phyloP scores from a whole-genome alignment of 2,888 invertebrate species.

The Prosopocoilus inquinatus region DNA sequence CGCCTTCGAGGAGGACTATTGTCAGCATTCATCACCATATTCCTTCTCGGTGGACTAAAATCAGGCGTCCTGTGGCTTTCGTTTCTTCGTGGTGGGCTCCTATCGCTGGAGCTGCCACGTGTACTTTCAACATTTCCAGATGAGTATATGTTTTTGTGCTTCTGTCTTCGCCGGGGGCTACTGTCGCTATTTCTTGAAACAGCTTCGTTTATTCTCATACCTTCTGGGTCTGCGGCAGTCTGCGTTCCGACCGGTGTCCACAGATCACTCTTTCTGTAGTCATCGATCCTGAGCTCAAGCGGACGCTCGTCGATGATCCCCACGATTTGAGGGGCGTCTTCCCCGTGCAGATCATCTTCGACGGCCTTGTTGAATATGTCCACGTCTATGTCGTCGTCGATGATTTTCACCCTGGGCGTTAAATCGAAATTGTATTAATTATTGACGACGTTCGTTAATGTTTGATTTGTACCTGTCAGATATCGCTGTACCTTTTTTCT shows the following conservation, averaged over 20 bases:
- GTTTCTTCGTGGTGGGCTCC: slow-evolving; percentile 10
- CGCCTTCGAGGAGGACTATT: slow-evolving; percentile 27
- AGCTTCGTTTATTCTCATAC: too few species aligned
- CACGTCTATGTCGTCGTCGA: slow-evolving; percentile 79
- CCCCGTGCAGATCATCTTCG: slow-evolving; percentile 68
- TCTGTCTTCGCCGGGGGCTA: slow-evolving; percentile 25
- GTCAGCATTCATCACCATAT: slow-evolving; percentile 17
- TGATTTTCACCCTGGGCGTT: slow-evolving; percentile 69
- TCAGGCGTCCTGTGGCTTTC: slow-evolving; percentile 12
- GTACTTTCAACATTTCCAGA: too few species aligned
- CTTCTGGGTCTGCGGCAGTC: too few species aligned
- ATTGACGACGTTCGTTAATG: neutral
- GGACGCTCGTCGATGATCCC: slow-evolving; percentile 84
- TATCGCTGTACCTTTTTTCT: slow-evolving; percentile 37
- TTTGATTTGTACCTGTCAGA: slow-evolving; percentile 31
- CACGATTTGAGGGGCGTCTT: slow-evolving; percentile 88
- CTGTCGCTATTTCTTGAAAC: slow-evolving; percentile 10
- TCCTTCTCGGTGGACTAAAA: slow-evolving; percentile 27
- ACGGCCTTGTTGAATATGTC: slow-evolving; percentile 63
- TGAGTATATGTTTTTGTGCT: slow-evolving; percentile 6
- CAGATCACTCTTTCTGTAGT: slow-evolving; percentile 40
- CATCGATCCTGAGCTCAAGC: slow-evolving; percentile 55
- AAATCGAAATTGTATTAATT: slow-evolving; percentile 18
- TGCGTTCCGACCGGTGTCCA: slow-evolving; percentile 40
- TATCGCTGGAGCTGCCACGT: slow-evolving; percentile 1